Percentiles rank a stretch among this genome's conserved stretches.
phyloP scores from a whole-genome alignment of 2,113 vertebrate species.

The Saguinus imperator region DNA sequence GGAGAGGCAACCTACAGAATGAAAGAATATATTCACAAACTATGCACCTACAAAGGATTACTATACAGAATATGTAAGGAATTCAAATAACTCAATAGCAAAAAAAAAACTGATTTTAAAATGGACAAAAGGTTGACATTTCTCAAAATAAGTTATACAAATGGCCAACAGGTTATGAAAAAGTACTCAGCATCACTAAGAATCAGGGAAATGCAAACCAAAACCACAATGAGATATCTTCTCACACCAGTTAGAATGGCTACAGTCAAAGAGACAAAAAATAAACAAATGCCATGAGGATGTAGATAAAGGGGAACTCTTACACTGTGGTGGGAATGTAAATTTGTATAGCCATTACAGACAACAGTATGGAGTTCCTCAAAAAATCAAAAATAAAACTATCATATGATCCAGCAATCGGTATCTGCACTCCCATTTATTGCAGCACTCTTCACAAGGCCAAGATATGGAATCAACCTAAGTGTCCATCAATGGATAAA shows the following conservation, averaged over 20 bases:
- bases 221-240: background rate
- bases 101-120: background rate
- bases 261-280: background rate
- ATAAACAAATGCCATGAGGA: background rate
- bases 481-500: background rate
- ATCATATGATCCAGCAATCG: background rate
- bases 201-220: background rate
- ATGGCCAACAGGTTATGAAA: background rate
- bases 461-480: background rate
- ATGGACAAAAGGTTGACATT: background rate
- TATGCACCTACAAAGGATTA: background rate
- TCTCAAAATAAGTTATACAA: background rate
- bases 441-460: background rate
- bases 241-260: background rate
- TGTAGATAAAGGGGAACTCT: background rate
- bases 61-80: background rate
- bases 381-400: background rate
- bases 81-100: background rate
- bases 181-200: background rate
- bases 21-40: background rate
- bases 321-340: background rate
- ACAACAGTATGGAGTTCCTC: background rate
- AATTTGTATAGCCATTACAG: background rate
- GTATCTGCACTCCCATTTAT: background rate
- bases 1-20: background rate